These are phyloP conservation scores for Drosophila kanekoi DNA, from an alignment of 2,888 invertebrate genomes.

Conservation along the genomic window DNA sequence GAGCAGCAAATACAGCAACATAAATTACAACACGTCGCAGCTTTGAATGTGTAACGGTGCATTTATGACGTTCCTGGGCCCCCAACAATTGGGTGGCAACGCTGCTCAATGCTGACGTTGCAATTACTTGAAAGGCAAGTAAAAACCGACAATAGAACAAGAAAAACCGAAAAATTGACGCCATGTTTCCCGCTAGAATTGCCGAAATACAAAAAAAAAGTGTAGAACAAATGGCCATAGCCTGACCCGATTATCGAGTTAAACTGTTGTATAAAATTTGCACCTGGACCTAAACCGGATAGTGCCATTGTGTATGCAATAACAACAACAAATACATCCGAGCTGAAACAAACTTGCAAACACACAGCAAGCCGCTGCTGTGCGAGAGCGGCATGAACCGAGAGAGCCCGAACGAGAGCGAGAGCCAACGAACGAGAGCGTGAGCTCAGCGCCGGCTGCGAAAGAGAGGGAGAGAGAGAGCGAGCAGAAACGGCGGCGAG, in stretches of 20 bases:
- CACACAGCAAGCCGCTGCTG: conserved; percentile 39
- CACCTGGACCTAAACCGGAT: conserved; percentile 80
- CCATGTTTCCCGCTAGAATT: conserved; percentile 76
- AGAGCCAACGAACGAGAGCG: conserved; percentile 34
- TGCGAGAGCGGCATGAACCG: conserved; percentile 21
- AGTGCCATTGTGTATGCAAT: conserved; percentile 69
- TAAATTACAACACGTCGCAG: conserved; percentile 72
- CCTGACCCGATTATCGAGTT: conserved; percentile 78
- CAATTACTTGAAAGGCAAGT: conserved; percentile 31
- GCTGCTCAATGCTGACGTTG: conserved; percentile 50
- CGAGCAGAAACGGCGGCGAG: conserved; percentile 36
- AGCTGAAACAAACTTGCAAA: conserved; percentile 57
- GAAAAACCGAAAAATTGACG: conserved; percentile 56
- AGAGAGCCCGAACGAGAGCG: conserved; percentile 15
- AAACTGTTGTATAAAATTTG: conserved; percentile 79
- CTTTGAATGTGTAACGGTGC: conserved; percentile 77
- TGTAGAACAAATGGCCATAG: conserved; percentile 69
- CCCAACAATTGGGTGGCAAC: conserved; percentile 57
- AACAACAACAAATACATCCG: conserved; percentile 46
- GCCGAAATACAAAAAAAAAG: conserved; percentile 39
- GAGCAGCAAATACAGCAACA: conserved; percentile 49
- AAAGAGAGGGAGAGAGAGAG: conserved; percentile 14
- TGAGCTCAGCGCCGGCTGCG: conserved; percentile 36
- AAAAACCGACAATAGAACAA: conserved; percentile 15
- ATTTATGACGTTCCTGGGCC: conserved; percentile 62